Percentiles rank a stretch among this genome's conserved stretches.
phyloP scores from a whole-genome alignment of 2,797 vertebrate species.

The Arnoldichthys spilopterus region DNA sequence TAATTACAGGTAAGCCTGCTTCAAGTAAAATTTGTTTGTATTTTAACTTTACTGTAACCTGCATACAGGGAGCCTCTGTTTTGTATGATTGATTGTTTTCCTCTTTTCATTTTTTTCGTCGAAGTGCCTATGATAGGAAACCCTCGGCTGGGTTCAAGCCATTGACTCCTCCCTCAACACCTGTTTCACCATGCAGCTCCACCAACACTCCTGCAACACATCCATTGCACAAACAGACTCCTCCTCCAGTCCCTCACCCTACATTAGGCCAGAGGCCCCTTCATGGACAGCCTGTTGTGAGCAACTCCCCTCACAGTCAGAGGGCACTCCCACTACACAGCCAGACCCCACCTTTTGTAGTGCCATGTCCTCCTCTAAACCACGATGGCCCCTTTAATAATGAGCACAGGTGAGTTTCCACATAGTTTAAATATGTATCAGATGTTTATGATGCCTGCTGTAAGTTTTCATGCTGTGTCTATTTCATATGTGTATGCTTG shows the following conservation, averaged over 20 bases:
- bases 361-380: conserved; percentile 84
- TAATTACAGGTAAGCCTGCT: conserved; percentile 90
- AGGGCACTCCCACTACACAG: conserved; percentile 67
- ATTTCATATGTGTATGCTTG: too few species aligned
- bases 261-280: conserved; percentile 60
- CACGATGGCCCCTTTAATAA: conserved; percentile 84
- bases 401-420: conserved; percentile 87
- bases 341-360: conserved; percentile 81
- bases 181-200: conserved; percentile 82
- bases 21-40: not conserved
- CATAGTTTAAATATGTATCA: not conserved
- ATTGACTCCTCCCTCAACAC: conserved; percentile 91
- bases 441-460: not conserved
- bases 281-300: conserved; percentile 66
- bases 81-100: conserved; percentile 4
- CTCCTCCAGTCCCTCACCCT: conserved; percentile 65
- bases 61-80: not conserved
- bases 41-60: conserved; percentile 4
- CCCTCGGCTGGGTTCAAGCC: conserved; percentile 91
- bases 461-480: not conserved
- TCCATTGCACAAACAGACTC: conserved; percentile 71
- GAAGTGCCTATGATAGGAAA: conserved; percentile 97
- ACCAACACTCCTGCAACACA: conserved; percentile 73
- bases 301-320: conserved; percentile 62
- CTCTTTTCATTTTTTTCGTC: not conserved